Conservation (phyloP, 2,113 vertebrate species). For the Gallinago paraguaiae region DNA sequence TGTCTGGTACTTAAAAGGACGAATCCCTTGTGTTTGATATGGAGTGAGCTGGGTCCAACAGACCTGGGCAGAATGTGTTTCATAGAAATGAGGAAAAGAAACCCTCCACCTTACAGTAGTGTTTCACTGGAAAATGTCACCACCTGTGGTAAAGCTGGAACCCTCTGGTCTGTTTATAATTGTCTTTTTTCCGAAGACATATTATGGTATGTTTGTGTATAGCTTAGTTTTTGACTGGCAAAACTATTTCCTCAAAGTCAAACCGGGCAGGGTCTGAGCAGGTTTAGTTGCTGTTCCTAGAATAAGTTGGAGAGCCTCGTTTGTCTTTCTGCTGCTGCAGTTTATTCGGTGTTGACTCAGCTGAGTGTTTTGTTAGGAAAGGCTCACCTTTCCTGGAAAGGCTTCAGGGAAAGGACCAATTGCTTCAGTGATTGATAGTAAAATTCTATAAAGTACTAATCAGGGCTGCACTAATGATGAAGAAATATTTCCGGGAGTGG, state of each 20-base stretch:
- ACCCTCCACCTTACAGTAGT: not conserved
- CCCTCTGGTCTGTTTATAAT: not conserved
- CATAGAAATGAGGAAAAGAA: not conserved
- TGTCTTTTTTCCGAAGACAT: not conserved
- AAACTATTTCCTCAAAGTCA: not conserved
- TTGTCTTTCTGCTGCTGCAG: not conserved
- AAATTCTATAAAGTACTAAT: not conserved
- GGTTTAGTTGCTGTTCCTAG: not conserved
- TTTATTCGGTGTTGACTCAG: not conserved
- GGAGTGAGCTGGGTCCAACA: not conserved
- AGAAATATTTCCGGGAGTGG: not conserved
- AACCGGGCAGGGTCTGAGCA: not conserved
- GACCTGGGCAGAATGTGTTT: not conserved
- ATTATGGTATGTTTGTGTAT: accelerated
- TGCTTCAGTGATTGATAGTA: not conserved
- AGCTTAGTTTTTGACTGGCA: not conserved
- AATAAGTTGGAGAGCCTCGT: not conserved
- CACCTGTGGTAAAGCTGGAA: not conserved
- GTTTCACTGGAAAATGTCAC: not conserved
- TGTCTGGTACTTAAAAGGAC: not conserved
- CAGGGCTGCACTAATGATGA: not conserved
- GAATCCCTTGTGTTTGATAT: not conserved
- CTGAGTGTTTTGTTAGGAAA: not conserved
- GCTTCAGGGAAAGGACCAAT: not conserved
- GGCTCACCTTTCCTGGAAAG: not conserved